These are phyloP conservation scores for Tokudaia tokunoshimensis DNA, from an alignment of 2,797 vertebrate species.

Conservation along the genomic window DNA sequence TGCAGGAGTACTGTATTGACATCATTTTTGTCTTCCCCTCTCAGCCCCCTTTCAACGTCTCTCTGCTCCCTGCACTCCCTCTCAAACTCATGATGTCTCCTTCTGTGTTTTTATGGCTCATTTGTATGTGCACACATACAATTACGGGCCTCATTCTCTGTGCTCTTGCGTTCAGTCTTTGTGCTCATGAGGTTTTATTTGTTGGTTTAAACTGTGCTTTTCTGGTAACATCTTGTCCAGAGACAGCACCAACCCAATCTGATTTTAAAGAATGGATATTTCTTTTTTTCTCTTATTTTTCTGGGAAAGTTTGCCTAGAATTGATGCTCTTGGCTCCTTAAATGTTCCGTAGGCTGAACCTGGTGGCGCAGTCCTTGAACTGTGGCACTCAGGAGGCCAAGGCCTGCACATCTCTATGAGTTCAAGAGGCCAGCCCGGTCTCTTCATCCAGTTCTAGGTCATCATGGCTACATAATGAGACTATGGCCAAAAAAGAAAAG, in stretches of 20 bases:
- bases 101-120: background rate
- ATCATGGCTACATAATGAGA: background rate
- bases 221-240: background rate
- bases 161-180: background rate
- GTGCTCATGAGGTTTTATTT: background rate
- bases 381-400: background rate
- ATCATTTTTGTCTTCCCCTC: background rate
- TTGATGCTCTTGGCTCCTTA: slow-evolving; percentile 20
- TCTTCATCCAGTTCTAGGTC: background rate
- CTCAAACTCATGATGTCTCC: background rate
- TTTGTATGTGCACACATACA: background rate
- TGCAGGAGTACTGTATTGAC: background rate
- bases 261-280: background rate
- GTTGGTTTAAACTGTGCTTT: background rate
- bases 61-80: background rate
- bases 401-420: background rate
- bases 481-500: background rate
- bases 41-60: background rate
- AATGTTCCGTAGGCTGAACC: background rate
- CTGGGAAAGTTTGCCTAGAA: background rate
- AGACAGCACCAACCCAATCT: background rate
- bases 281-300: slow-evolving; percentile 4
- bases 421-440: background rate
- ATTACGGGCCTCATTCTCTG: background rate
- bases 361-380: background rate